Evolutionary conservation across 2,797 vertebrate genomes (phyloP).

Genomic region (Oreochromis mossambicus): DNA sequence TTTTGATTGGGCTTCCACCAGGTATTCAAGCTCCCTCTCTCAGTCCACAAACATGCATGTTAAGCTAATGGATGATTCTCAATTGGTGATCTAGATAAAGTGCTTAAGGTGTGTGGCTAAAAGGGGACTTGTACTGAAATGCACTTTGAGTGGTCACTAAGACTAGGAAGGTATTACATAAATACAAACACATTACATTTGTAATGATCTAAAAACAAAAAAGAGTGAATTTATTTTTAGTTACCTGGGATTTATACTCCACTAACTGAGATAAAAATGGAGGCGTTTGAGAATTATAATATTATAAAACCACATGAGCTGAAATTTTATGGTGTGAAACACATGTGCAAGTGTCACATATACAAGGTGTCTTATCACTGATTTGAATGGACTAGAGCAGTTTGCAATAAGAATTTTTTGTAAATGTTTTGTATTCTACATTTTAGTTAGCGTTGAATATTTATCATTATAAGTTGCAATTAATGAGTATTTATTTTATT

Average conservation of each 20-base stretch:
- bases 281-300: neutral
- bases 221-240: neutral
- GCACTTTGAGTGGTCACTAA: neutral
- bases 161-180: neutral
- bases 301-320: neutral
- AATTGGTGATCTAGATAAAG: neutral
- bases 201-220: neutral
- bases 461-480: neutral
- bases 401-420: fast-evolving
- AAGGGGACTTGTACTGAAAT: neutral
- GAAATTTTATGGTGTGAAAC: neutral
- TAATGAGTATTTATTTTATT: neutral
- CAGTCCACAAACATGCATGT: neutral
- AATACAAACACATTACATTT: neutral
- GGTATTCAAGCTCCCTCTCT: neutral
- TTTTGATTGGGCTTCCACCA: neutral
- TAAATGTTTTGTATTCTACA: neutral
- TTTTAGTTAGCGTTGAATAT: neutral
- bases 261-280: neutral
- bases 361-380: neutral
- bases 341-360: neutral
- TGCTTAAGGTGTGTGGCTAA: neutral
- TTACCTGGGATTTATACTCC: neutral
- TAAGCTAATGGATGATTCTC: neutral
- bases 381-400: neutral